phyloP scores from a whole-genome alignment of 37 sponge, comb jelly and placozoan genomes.

The Geodia barretti region DNA sequence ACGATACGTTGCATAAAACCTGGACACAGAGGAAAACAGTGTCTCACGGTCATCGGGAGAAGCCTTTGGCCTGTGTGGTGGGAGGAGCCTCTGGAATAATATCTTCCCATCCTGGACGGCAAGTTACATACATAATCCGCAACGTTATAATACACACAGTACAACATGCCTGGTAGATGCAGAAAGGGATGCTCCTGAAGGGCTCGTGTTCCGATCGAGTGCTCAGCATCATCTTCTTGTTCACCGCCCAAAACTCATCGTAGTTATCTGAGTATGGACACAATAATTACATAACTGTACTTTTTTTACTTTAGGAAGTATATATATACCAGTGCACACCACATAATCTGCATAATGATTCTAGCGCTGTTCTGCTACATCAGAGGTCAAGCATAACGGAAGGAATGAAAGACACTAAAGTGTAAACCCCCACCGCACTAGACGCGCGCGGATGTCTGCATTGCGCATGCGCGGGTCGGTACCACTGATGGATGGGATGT shows the following conservation, averaged over 20 bases:
- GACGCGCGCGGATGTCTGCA: too few species aligned
- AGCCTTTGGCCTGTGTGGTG: not conserved
- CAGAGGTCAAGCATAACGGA: too few species aligned
- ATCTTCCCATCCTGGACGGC: conserved; percentile 23
- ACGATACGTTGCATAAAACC: not conserved
- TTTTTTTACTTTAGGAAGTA: not conserved
- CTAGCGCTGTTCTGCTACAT: not conserved
- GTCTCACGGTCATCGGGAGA: not conserved
- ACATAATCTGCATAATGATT: too few species aligned
- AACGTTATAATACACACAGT: not conserved
- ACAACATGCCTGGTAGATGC: conserved; percentile 63
- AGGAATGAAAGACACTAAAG: too few species aligned
- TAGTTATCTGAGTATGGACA: conserved; percentile 69
- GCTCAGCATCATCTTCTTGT: conserved; percentile 83
- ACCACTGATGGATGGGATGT: too few species aligned
- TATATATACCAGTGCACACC: too few species aligned
- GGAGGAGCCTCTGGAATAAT: conserved; percentile 24
- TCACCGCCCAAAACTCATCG: conserved; percentile 78
- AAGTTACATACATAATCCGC: not conserved
- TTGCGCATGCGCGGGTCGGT: too few species aligned
- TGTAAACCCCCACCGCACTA: too few species aligned
- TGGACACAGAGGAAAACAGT: not conserved
- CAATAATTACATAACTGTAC: not conserved
- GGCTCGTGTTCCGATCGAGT: conserved; percentile 44
- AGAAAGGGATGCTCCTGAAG: conserved; percentile 80